phyloP scores from a whole-genome alignment of 2,797 vertebrate genomes.

The Cynopterus sphinx region DNA sequence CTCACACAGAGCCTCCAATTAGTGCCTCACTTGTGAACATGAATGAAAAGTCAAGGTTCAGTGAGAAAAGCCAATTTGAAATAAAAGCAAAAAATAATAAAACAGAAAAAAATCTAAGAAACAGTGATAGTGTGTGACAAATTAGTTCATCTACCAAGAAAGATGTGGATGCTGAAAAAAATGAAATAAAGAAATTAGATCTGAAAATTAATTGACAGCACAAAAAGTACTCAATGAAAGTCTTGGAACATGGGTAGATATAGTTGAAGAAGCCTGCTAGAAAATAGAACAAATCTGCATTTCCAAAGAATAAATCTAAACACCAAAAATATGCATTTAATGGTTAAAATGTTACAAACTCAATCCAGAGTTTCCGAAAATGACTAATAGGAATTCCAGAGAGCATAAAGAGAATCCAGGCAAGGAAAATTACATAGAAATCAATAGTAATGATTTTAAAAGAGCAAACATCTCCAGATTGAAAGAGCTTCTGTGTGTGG shows the following conservation, averaged over 20 bases:
- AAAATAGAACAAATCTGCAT: neutral
- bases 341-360: neutral
- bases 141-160: neutral
- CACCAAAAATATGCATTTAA: neutral
- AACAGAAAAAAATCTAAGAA: neutral
- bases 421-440: neutral
- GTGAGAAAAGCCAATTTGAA: neutral
- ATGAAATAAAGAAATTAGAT: neutral
- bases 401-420: neutral
- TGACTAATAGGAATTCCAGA: neutral
- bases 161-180: neutral
- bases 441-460: neutral
- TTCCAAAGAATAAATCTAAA: neutral
- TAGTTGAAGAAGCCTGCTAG: neutral
- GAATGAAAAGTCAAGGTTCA: neutral
- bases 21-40: neutral
- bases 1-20: neutral
- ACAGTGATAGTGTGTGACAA: neutral
- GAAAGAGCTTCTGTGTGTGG: neutral
- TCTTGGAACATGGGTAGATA: neutral
- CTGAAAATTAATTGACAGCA: neutral
- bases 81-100: neutral
- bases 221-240: neutral
- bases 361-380: neutral
- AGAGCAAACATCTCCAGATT: neutral